phyloP scores from a whole-genome alignment of 2,113 vertebrate genomes.

The Cryptotis parvus region DNA sequence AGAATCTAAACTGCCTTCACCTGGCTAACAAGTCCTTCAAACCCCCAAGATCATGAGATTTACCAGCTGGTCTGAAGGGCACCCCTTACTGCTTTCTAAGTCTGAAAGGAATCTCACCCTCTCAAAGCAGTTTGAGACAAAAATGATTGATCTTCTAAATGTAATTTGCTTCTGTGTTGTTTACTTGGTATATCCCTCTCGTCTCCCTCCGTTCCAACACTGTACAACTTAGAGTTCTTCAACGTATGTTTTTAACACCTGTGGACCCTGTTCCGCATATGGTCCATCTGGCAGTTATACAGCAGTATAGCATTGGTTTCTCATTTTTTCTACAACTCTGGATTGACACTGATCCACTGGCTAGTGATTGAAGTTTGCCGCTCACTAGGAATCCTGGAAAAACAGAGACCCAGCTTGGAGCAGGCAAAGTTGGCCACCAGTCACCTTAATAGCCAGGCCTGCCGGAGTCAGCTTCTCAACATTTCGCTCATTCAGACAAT shows the following conservation, averaged over 20 bases:
- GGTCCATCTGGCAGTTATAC: no score
- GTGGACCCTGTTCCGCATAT: no score
- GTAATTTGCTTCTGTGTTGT: background rate
- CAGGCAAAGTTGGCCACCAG: background rate
- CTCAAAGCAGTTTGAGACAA: conserved; percentile 14
- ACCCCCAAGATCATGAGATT: background rate
- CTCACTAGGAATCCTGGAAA: conserved; percentile 26
- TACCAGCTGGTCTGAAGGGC: conserved; percentile 14
- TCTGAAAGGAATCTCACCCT: background rate
- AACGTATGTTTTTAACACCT: background rate
- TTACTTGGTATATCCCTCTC: background rate
- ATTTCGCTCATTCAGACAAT: conserved; percentile 96
- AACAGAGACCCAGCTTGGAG: conserved; percentile 18
- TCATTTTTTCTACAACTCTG: no score
- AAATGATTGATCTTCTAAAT: background rate
- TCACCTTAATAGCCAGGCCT: conserved; percentile 97
- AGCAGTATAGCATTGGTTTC: no score
- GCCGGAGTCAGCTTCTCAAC: conserved; percentile 94
- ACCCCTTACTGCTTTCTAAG: background rate
- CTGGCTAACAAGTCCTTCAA: conserved; percentile 30
- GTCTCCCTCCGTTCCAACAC: background rate
- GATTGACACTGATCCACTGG: no score
- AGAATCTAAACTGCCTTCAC: background rate
- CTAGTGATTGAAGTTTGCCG: no score
- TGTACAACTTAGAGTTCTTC: conserved; percentile 1